Evolutionary conservation across 2,113 vertebrate species (phyloP).

Genomic region (Phainopepla nitens): DNA sequence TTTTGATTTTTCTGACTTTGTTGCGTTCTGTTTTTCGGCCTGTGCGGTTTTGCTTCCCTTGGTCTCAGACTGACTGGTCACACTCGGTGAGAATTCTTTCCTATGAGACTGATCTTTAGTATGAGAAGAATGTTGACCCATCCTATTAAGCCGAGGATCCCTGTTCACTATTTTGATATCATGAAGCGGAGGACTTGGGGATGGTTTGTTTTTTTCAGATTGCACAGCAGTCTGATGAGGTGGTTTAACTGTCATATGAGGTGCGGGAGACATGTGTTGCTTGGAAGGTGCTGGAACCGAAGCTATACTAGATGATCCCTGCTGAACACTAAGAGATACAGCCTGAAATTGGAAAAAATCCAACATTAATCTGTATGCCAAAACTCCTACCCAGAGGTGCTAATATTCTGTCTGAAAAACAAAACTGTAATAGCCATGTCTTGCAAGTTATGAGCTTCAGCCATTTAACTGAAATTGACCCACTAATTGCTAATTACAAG

Average conservation of each 20-base stretch:
- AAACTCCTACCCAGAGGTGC: neutral
- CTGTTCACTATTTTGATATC: constrained; percentile 83
- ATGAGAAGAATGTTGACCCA: constrained; percentile 65
- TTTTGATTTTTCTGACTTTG: constrained; percentile 79
- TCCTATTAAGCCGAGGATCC: constrained; percentile 90
- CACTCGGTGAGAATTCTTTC: constrained; percentile 73
- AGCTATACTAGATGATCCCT: constrained; percentile 71
- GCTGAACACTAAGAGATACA: constrained; percentile 80
- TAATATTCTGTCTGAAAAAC: neutral
- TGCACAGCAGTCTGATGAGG: constrained; percentile 67
- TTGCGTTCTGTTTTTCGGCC: constrained; percentile 72
- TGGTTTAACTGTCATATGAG: constrained; percentile 68
- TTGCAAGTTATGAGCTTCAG: neutral
- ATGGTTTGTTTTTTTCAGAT: constrained; percentile 74
- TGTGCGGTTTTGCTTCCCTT: constrained; percentile 68
- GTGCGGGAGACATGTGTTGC: constrained; percentile 69
- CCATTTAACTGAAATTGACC: neutral
- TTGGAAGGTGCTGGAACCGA: constrained; percentile 73
- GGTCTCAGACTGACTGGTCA: constrained; percentile 67
- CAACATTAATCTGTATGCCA: neutral
- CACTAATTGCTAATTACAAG: neutral
- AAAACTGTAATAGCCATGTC: neutral
- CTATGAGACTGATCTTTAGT: constrained; percentile 81
- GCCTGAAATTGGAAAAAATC: constrained; percentile 64
- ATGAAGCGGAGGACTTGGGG: constrained; percentile 74